Base-by-base conservation (phyloP, 2,113 vertebrate genomes). In the Meriones unguiculatus region DNA sequence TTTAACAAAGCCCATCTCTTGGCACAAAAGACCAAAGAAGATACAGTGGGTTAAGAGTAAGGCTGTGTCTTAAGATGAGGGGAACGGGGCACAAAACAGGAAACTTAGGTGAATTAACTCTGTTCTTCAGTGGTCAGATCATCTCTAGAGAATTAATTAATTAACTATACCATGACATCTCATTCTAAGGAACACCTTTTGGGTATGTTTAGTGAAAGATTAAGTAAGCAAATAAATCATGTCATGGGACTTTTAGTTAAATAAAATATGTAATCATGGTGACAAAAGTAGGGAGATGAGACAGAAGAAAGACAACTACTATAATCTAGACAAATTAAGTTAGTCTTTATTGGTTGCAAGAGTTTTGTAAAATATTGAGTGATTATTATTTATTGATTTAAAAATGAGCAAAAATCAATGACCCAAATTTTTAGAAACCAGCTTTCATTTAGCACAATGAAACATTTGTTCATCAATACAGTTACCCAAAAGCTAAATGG, bases 1-100 rank as follows among this genome's bases (percentile, higher is more conserved):
- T 72, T 93, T 38, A 70, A 59, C 41, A 94, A 96, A 84, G n/a
- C 86, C 73, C 70, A 95, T 91, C 64, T 12, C 28, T 28, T 82
- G 2, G 50, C 35, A 91, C 52, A 91, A 78, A 93, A 87, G 46
- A 93, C 35, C 17, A 86, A 88, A 24, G 11, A 85, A 65, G 18
- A 46, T 1, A 65, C 17, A 85, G 14, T 65, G 59, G 62, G 59
- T 18, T 85, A n/a, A 65, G 38, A 85, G 17, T 85, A 65, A 46
- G 38, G n/a, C 82, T 65, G 38, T 10, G 15, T 30, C 82, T 65
- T 20, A 65, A 62, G 41, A 13, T 28, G n/a, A 41, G 3, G 35
- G 20, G 57, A 41, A 57, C 13, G 57, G 59, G 17, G 7, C 38
- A 30, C 59, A 17, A 59, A 65, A 46, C 24, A 30, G 59, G 38